phyloP scores from a whole-genome alignment of 1,140 invertebrate species.

The Macrobrachium rosenbergii region DNA sequence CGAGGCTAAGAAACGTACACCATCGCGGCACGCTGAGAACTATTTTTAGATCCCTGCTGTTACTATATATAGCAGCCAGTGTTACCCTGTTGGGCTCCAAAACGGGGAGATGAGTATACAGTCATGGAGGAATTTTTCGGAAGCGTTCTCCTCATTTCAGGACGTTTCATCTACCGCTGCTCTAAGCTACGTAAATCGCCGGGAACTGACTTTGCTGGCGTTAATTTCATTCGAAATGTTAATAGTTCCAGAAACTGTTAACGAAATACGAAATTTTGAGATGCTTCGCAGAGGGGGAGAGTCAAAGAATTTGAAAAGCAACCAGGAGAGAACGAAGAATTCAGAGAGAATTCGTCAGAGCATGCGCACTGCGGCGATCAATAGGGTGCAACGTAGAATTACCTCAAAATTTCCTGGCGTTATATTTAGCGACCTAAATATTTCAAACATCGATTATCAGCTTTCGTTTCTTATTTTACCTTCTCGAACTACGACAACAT shows the following conservation, averaged over 20 bases:
- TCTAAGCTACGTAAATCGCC: too few species aligned
- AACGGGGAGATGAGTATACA: constrained; percentile 20
- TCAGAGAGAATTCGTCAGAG: constrained; percentile 6
- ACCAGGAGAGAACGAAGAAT: not conserved
- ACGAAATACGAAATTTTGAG: not conserved
- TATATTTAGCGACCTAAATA: constrained; percentile 53
- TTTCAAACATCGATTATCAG: constrained; percentile 3
- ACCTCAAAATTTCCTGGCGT: constrained; percentile 40
- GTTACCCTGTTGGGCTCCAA: constrained; percentile 38
- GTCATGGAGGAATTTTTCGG: not conserved
- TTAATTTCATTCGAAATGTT: too few species aligned
- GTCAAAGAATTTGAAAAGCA: not conserved
- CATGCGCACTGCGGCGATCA: constrained; percentile 41
- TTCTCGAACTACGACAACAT: not conserved
- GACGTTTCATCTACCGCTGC: not conserved
- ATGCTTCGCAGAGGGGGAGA: not conserved
- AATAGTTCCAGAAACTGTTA: not conserved
- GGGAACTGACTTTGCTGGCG: too few species aligned
- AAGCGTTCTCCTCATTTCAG: not conserved
- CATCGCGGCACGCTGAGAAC: constrained; percentile 23
- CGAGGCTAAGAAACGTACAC: constrained; percentile 21
- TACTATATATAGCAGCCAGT: constrained; percentile 57
- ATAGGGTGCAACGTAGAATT: constrained; percentile 45
- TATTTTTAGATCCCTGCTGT: constrained; percentile 53
- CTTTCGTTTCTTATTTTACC: not conserved